Evolutionary conservation across 2,113 vertebrate species (phyloP), one percentile per base, ranked within the genome.

Genomic region (Leiothrix lutea): DNA sequence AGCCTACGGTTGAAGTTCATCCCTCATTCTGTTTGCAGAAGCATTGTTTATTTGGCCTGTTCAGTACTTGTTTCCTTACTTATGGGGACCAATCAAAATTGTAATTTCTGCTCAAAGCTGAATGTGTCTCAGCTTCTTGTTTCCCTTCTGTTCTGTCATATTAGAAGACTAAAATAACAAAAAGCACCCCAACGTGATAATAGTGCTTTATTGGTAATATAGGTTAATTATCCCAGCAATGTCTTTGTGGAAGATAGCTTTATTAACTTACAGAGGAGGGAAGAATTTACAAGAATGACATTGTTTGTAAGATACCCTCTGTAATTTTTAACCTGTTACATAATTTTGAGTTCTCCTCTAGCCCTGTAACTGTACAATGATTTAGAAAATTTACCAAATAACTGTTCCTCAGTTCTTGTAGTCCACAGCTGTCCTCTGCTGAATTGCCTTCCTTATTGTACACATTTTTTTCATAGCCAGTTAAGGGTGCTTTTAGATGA

Each of bases 141-240:
- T 95, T 51, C 11, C 6, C 12, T 67, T 88, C 56, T 56, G 7
- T 80, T 73, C 21, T 71, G 18, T 47, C 31, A 3, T 71, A 67
- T 3, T 70, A 62, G 50, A 74, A 86, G 14, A 57, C 33, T 36
- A 16, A 42, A 69, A 51, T 42, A 58, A 24, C 15, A 35, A 45
- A 62, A 40, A 36, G 13, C 25, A 54, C 5, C 2, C 5, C 9
- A 47, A 5, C 1, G 1, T 54, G 13, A 15, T 33, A 25, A 11
- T 60, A 47, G 29, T 57, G 12, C 47, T 86, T 60, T 79, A 8
- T 29, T 72, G 16, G 15, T 78, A 29, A 11, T 66, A 38, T 1
- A 31, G 13, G 14, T 80, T 83, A 11, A 14, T 79, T 53, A 31
- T 35, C 24, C 29, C 9, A 62, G 4, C 14, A 61, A 18, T 36